Base-by-base conservation (phyloP, 2,888 invertebrate genomes). In the Apodemia duryi region DNA sequence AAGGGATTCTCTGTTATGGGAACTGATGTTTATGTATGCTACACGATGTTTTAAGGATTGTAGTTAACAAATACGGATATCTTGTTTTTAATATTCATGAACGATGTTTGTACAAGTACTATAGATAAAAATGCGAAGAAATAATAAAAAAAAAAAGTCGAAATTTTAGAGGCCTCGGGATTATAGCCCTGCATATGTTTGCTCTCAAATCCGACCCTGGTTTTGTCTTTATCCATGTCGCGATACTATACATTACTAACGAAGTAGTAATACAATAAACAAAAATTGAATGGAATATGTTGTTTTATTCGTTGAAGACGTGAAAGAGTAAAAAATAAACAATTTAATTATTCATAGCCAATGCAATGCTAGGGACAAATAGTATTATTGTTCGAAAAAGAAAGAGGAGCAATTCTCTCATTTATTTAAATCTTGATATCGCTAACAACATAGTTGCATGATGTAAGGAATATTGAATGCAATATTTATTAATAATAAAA, bases 401-500 rank as follows among this genome's bases (percentile, higher is more conserved):
- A 54, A 54, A 54, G 10, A 54, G 29, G 29, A 54, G 29, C 28
- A 43, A 29, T 54, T 54, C 54, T 52, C 52, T 29, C 54, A 54
- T 54, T 54, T 29, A 54, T 32, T 54, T 54, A 13, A 54, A 54
- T 54, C 54, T 54, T 54, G 54, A 54, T 54, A 54, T 29, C 54
- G 11, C 29, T 29, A 54, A 54, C 54, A 54, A 54, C 54, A 54
- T 54, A 28, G 54, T 54, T 54, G 54, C 54, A 54, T 54, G 29
- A 52, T 52, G 9, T 28, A 10, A 10, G 21, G 28, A 54, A 54
- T 54, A 54, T 54, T 54, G 54, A 29, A 54, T 54, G 10, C 6
- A 54, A 54, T 10, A 54, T 54, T 54, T 54, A 54, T 54, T 54
- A 54, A 32, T 54, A 28, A 54, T 54, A 57, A 57, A 32, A 57